Evolutionary conservation across 2,797 vertebrate genomes (phyloP).

Genomic region (Nannoperca australis): DNA sequence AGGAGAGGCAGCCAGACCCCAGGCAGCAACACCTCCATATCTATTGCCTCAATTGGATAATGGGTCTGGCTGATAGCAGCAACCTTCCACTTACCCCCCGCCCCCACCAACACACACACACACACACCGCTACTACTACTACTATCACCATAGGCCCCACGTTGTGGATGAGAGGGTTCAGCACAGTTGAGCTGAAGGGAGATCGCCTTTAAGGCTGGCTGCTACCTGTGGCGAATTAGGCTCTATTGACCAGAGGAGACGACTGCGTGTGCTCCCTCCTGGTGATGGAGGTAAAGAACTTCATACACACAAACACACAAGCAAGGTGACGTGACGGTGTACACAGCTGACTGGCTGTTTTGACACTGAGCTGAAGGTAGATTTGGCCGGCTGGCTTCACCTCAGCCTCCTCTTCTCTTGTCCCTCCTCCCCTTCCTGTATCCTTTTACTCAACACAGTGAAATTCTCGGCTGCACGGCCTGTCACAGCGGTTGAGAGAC

Average conservation of each 20-base stretch:
- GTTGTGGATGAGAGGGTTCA: constrained; percentile 78
- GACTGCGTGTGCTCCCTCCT: constrained; percentile 61
- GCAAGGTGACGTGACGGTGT: constrained; percentile 58
- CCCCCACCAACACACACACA: constrained; percentile 5
- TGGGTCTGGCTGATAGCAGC: constrained; percentile 68
- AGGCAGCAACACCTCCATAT: constrained; percentile 60
- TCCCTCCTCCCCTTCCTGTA: constrained; percentile 52
- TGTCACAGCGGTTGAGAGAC: constrained; percentile 70
- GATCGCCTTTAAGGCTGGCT: constrained; percentile 76
- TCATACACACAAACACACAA: constrained; percentile 35
- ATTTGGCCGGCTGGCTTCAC: constrained; percentile 68
- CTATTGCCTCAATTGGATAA: constrained; percentile 75
- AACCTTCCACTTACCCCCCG: constrained; percentile 26
- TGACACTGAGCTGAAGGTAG: constrained; percentile 73
- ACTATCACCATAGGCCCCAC: constrained; percentile 59
- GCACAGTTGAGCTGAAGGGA: constrained; percentile 75
- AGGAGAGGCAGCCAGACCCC: constrained; percentile 49
- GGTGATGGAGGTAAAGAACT: constrained; percentile 52
- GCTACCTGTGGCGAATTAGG: constrained; percentile 84
- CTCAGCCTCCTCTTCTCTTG: constrained; percentile 37
- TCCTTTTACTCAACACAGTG: constrained; percentile 75
- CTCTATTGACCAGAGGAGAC: constrained; percentile 81
- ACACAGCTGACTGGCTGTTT: constrained; percentile 72
- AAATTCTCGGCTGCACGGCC: constrained; percentile 55
- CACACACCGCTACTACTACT: constrained; percentile 6